These are phyloP conservation scores for Polypterus bichir DNA, from an alignment of 2,113 vertebrate species.

Conservation along the genomic window DNA sequence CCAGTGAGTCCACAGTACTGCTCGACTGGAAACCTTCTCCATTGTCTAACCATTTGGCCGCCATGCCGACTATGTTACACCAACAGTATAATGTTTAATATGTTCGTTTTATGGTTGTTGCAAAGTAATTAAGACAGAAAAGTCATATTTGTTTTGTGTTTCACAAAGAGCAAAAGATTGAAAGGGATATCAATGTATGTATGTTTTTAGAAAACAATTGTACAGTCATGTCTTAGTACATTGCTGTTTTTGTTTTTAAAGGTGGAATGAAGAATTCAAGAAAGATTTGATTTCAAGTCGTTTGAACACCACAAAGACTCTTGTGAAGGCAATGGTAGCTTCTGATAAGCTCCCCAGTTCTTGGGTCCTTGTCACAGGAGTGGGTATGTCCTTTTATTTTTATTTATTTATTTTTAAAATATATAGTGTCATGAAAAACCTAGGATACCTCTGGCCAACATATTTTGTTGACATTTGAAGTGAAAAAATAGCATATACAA, in stretches of 20 bases:
- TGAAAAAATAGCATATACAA: no score
- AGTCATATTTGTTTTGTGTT: not conserved
- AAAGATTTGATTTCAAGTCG: slow-evolving; percentile 45
- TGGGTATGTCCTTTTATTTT: slow-evolving; percentile 36
- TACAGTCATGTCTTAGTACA: not conserved
- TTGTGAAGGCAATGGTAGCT: slow-evolving; percentile 44
- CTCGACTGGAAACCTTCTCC: no score
- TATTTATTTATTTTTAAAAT: not conserved
- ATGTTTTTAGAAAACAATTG: fast-evolving
- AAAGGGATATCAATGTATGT: not conserved
- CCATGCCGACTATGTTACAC: no score
- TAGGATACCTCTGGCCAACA: no score
- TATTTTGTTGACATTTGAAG: no score
- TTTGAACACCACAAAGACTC: slow-evolving; percentile 42
- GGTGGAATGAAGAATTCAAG: slow-evolving; percentile 47
- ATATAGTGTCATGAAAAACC: no score
- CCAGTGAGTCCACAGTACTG: no score
- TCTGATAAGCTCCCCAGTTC: slow-evolving; percentile 32
- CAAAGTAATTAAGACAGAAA: not conserved
- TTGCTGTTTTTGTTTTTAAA: slow-evolving; percentile 14
- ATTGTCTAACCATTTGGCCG: no score
- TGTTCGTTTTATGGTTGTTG: not conserved
- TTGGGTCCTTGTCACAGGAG: slow-evolving; percentile 56
- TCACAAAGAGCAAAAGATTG: not conserved
- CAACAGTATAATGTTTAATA: not conserved